Evolutionary conservation across 2,113 vertebrate species (phyloP).

Genomic region (Formicarius rufipectus): DNA sequence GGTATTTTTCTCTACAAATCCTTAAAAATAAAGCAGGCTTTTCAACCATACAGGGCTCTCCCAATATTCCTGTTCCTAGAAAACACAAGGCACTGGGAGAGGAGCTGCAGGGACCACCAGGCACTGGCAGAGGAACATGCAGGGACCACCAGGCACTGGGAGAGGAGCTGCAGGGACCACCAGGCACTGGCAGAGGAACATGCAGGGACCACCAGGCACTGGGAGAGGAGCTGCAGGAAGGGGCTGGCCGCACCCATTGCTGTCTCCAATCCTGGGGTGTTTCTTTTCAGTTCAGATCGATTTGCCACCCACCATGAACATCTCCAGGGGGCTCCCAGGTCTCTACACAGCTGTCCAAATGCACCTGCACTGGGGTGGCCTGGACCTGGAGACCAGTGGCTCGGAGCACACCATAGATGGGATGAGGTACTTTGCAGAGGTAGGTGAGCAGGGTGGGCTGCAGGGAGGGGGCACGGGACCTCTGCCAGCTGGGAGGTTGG

Average conservation of each 20-base stretch:
- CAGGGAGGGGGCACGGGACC: not conserved
- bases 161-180: too few species aligned
- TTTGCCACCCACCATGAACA: slow-evolving; percentile 80
- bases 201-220: not conserved
- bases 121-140: too few species aligned
- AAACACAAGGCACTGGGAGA: too few species aligned
- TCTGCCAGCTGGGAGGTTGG: rapidly evolving
- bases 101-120: not conserved
- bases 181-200: too few species aligned
- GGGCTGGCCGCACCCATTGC: not conserved
- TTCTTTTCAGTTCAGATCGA: slow-evolving; percentile 82
- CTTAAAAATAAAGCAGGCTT: not conserved
- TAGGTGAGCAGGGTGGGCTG: not conserved
- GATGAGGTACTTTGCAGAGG: slow-evolving; percentile 86
- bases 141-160: too few species aligned
- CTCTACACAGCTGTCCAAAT: slow-evolving; percentile 84
- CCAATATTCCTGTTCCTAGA: not conserved
- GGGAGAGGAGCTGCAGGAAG: rapidly evolving
- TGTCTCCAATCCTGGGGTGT: not conserved
- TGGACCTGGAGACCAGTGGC: slow-evolving; percentile 81
- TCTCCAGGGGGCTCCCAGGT: slow-evolving; percentile 73
- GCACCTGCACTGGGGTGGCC: slow-evolving; percentile 93
- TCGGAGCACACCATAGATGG: slow-evolving; percentile 91
- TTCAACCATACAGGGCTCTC: not conserved
- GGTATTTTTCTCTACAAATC: not conserved